phyloP scores from a whole-genome alignment of 2,797 vertebrate genomes.

The Pyrocephalus nanus region DNA sequence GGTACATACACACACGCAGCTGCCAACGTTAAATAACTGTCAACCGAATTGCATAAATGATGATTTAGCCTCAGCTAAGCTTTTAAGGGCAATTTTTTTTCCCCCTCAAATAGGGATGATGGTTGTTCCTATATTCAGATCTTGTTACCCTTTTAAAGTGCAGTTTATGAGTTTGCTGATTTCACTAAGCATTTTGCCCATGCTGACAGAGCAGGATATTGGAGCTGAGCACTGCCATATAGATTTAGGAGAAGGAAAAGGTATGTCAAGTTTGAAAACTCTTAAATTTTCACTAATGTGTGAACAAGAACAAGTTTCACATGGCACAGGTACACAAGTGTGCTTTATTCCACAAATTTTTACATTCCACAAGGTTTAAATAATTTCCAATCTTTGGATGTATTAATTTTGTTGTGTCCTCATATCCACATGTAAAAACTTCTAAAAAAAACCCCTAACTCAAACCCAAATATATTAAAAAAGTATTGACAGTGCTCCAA shows the following conservation, averaged over 20 bases:
- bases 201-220: not conserved
- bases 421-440: fast-evolving
- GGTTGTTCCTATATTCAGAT: not conserved
- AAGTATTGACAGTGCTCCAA: not conserved
- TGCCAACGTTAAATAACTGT: constrained; percentile 55
- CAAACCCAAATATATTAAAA: not conserved
- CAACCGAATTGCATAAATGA: constrained; percentile 39
- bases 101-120: not conserved
- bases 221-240: not conserved
- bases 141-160: not conserved
- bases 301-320: not conserved
- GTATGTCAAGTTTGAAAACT: not conserved
- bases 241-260: not conserved
- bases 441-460: not conserved
- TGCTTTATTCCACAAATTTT: not conserved
- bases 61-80: constrained; percentile 42
- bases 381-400: not conserved
- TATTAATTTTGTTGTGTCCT: not conserved
- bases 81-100: constrained; percentile 15
- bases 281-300: not conserved
- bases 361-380: not conserved
- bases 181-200: constrained; percentile 12
- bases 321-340: not conserved
- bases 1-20: constrained; percentile 26
- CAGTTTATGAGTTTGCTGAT: constrained; percentile 4